phyloP scores from a whole-genome alignment of 2,113 vertebrate genomes.

The Taurulus bubalis region DNA sequence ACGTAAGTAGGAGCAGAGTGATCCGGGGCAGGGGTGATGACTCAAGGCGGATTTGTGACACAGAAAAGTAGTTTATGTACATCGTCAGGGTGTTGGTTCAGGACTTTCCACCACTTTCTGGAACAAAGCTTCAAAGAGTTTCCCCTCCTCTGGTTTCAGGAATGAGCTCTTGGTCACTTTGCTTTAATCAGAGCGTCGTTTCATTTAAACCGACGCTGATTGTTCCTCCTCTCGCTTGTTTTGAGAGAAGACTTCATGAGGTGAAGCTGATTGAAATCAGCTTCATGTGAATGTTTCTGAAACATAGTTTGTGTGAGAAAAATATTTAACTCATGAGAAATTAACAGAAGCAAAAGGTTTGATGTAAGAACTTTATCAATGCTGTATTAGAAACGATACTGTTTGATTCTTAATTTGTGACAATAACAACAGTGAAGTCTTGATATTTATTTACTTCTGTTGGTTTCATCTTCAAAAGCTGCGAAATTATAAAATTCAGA shows the following conservation, averaged over 20 bases:
- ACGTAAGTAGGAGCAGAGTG: slow-evolving; percentile 67
- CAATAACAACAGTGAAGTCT: background rate
- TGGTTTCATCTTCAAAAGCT: background rate
- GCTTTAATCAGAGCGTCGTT: background rate
- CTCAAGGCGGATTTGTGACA: slow-evolving; percentile 61
- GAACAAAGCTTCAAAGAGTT: background rate
- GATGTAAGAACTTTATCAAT: background rate
- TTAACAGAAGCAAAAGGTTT: background rate
- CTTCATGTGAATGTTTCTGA: background rate
- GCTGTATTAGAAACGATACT: background rate
- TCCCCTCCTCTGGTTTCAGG: too few relatives aligned
- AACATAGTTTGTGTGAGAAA: background rate
- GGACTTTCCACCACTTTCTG: background rate
- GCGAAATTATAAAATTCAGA: too few relatives aligned
- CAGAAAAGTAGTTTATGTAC: slow-evolving; percentile 50
- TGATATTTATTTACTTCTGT: background rate
- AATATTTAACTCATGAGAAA: background rate
- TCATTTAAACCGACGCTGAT: background rate
- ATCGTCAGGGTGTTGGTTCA: slow-evolving; percentile 22
- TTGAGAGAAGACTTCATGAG: background rate
- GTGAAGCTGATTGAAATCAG: background rate
- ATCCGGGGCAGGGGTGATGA: slow-evolving; percentile 59
- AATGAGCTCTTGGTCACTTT: background rate
- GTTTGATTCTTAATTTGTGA: too few relatives aligned
- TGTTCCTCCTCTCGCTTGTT: too few relatives aligned